Evolutionary conservation across 2,888 invertebrate genomes (phyloP).

Genomic region (Nomada flava): DNA sequence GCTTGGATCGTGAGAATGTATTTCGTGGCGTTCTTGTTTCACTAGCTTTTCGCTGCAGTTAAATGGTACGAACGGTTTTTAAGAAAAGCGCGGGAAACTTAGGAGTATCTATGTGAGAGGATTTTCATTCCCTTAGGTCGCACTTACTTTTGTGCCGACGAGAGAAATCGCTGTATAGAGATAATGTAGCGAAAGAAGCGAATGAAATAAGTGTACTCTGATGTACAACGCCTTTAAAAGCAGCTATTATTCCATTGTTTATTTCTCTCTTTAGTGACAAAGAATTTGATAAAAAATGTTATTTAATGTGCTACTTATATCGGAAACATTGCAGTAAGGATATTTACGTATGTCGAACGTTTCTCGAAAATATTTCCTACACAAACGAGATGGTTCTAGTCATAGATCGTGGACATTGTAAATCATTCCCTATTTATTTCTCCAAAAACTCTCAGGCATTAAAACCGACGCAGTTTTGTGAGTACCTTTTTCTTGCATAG

Average conservation of each 20-base stretch:
- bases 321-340: too few relatives aligned
- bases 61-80: slow-evolving; percentile 28
- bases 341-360: neutral
- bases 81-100: slow-evolving; percentile 30
- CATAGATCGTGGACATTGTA: slow-evolving; percentile 16
- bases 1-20: slow-evolving; percentile 23
- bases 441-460: slow-evolving; percentile 40
- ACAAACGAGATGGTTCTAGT: neutral
- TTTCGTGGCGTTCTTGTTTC: slow-evolving; percentile 18
- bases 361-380: neutral
- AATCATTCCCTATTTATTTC: slow-evolving; percentile 33
- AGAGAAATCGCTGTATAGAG: neutral
- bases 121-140: slow-evolving; percentile 8
- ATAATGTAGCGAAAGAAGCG: neutral
- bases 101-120: neutral
- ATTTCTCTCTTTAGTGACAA: too few relatives aligned
- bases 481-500: neutral
- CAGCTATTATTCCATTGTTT: too few relatives aligned
- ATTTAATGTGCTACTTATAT: slow-evolving; percentile 2
- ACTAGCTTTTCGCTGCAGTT: slow-evolving; percentile 12
- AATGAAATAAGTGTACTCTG: neutral
- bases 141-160: neutral
- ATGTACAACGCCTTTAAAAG: neutral
- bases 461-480: slow-evolving; percentile 23
- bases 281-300: too few relatives aligned